phyloP scores from a whole-genome alignment of 2,113 vertebrate species.

The Peucedramus taeniatus region DNA sequence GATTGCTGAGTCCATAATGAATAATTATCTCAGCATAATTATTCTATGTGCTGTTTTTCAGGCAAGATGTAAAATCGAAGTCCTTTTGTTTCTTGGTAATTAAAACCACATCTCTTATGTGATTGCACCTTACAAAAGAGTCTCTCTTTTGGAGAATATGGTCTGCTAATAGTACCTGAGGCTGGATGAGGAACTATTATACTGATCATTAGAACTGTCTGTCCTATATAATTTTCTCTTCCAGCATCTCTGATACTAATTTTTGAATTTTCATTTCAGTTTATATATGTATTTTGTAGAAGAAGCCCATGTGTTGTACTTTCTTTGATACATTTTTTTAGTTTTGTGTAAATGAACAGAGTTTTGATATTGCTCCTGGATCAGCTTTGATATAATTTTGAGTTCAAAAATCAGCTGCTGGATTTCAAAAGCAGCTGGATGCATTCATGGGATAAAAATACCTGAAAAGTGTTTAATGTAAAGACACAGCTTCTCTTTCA shows the following conservation, averaged over 20 bases:
- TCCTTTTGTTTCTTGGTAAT: slow-evolving; percentile 15
- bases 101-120: not conserved
- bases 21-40: slow-evolving; percentile 45
- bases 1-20: slow-evolving; percentile 42
- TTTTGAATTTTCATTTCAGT: not conserved
- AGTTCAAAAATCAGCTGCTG: not conserved
- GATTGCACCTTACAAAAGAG: not conserved
- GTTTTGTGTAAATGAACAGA: not conserved
- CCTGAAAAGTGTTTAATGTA: not conserved
- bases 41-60: slow-evolving; percentile 20
- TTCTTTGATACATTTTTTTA: not conserved
- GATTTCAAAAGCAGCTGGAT: not conserved
- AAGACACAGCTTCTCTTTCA: not conserved
- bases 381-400: not conserved
- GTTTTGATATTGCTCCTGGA: not conserved
- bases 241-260: not conserved
- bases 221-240: not conserved
- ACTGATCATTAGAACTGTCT: not conserved
- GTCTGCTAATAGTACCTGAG: not conserved
- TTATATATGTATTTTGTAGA: not conserved
- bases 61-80: slow-evolving; percentile 10
- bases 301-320: not conserved
- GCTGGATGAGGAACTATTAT: not conserved
- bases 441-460: not conserved
- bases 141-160: not conserved